Conservation (phyloP, 1,140 invertebrate genomes). For the Meloidogyne exigua region DNA sequence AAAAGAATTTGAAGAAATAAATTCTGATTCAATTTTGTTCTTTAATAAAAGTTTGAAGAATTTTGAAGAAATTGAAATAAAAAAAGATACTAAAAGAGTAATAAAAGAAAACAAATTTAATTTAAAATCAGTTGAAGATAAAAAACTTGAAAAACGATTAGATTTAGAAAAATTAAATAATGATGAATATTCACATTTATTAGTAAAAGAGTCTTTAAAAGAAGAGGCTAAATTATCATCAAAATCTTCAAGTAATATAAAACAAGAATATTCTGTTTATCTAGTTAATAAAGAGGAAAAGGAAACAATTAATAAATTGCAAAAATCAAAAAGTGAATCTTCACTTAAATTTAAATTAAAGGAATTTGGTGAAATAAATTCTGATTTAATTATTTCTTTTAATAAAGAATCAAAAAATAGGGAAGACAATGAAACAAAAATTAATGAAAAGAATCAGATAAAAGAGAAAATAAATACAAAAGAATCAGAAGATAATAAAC, state of each 20-base stretch:
- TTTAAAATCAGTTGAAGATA: too few species aligned
- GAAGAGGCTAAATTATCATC: too few species aligned
- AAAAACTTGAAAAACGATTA: too few species aligned
- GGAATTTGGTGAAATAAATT: not conserved
- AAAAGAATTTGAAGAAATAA: not conserved
- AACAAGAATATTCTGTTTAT: too few species aligned
- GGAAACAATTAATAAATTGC: not conserved
- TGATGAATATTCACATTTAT: too few species aligned
- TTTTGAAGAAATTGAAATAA: not conserved
- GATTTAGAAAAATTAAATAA: too few species aligned
- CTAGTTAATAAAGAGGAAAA: not conserved
- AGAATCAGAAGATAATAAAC: not conserved
- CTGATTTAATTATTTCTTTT: not conserved
- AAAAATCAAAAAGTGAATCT: not conserved
- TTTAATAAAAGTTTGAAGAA: not conserved
- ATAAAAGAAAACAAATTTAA: too few species aligned
- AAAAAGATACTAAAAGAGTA: too few species aligned
- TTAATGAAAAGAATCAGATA: not conserved
- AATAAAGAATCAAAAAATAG: not conserved
- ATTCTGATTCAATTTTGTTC: not conserved
- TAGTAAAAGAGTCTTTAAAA: too few species aligned
- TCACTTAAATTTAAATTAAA: not conserved
- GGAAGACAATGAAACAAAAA: not conserved
- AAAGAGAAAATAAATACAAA: not conserved
- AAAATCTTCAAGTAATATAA: too few species aligned